These are phyloP conservation scores for Pedicia rivosa DNA, from an alignment of 2,888 invertebrate species.

Conservation along the genomic window DNA sequence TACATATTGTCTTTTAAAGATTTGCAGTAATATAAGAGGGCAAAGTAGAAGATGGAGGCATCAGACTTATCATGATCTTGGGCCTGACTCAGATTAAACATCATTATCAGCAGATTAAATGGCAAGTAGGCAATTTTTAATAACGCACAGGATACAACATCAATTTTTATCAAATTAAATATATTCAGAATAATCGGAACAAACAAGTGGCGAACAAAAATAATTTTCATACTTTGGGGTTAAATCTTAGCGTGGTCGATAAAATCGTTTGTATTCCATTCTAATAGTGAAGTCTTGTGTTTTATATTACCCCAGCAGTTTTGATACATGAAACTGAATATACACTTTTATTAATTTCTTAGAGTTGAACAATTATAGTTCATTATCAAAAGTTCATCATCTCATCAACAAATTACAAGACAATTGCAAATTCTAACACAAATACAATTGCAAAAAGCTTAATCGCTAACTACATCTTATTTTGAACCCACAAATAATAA, in stretches of 20 bases:
- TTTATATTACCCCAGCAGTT: background rate
- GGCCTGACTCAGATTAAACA: slow-evolving; percentile 35
- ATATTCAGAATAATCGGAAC: no score
- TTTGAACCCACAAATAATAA: slow-evolving; percentile 18
- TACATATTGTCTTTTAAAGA: slow-evolving; percentile 12
- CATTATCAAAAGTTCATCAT: slow-evolving; percentile 16
- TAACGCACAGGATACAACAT: no score
- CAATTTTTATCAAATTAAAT: no score
- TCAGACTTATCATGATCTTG: slow-evolving; percentile 23
- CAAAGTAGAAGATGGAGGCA: slow-evolving; percentile 24
- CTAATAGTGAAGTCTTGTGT: slow-evolving; percentile 31
- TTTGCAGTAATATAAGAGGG: slow-evolving; percentile 21
- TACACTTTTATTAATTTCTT: slow-evolving; percentile 10
- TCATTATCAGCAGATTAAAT: slow-evolving; percentile 54
- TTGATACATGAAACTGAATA: background rate
- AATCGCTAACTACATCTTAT: slow-evolving; percentile 5
- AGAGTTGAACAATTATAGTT: slow-evolving; percentile 24
- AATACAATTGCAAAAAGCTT: slow-evolving; percentile 12
- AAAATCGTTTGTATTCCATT: no score
- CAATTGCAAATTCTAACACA: slow-evolving; percentile 11
- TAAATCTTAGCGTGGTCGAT: no score
- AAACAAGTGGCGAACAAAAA: no score
- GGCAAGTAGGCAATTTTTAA: slow-evolving; percentile 38
- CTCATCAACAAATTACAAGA: slow-evolving; percentile 20
- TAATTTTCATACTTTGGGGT: no score